phyloP scores from a whole-genome alignment of 2,888 invertebrate genomes.

The Idaea biselata region DNA sequence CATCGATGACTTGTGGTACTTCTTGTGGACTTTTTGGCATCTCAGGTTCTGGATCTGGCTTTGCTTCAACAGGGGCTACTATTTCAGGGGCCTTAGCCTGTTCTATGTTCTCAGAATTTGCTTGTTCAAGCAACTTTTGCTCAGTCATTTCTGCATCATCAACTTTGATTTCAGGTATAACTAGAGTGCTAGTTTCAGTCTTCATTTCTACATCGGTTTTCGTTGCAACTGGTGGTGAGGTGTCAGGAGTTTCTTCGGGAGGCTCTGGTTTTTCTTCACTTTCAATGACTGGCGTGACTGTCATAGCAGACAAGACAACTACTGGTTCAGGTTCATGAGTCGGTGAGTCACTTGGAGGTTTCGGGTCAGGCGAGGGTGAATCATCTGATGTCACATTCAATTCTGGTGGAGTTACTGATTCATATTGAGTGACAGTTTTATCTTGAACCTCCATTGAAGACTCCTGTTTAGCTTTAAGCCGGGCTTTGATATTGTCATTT shows the following conservation, averaged over 20 bases:
- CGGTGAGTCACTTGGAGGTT: slow-evolving; percentile 22
- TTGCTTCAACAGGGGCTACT: slow-evolving; percentile 24
- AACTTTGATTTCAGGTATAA: slow-evolving; percentile 70
- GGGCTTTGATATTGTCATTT: slow-evolving; percentile 46
- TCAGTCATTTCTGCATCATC: slow-evolving; percentile 72
- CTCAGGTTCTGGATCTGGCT: slow-evolving; percentile 27
- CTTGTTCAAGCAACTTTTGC: slow-evolving; percentile 55
- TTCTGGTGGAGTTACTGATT: slow-evolving; percentile 60
- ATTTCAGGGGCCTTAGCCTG: slow-evolving; percentile 27
- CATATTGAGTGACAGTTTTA: slow-evolving; percentile 51
- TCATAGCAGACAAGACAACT: slow-evolving; percentile 18
- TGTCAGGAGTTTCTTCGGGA: slow-evolving; percentile 18
- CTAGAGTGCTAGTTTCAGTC: slow-evolving; percentile 39
- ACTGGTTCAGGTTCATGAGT: slow-evolving; percentile 16
- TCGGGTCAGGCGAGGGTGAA: slow-evolving; percentile 34
- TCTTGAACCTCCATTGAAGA: slow-evolving; percentile 53
- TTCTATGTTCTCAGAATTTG: slow-evolving; percentile 32
- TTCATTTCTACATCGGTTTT: slow-evolving; percentile 55
- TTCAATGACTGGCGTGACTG: slow-evolving; percentile 20
- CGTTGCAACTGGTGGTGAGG: slow-evolving; percentile 31
- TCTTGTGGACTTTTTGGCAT: slow-evolving; percentile 34
- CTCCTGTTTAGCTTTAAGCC: slow-evolving; percentile 73
- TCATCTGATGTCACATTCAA: slow-evolving; percentile 49
- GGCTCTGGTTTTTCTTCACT: slow-evolving; percentile 39
- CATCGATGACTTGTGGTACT: slow-evolving; percentile 47